phyloP scores from a whole-genome alignment of 2,797 vertebrate genomes.

The Poeciliopsis gracilis region DNA sequence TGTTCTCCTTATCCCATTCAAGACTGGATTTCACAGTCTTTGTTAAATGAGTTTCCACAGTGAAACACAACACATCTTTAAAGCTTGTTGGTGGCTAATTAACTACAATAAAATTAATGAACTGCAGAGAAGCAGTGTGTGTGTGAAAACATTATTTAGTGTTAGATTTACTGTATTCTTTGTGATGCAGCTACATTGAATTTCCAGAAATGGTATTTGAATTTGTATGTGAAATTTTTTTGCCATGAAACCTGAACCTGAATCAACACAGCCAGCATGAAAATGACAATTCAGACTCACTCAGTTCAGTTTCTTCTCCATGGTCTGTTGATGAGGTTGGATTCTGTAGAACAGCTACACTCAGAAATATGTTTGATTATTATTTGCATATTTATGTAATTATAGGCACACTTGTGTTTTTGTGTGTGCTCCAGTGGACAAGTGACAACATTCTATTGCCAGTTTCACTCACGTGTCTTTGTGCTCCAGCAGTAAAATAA shows the following conservation, averaged over 20 bases:
- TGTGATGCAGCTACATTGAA: neutral
- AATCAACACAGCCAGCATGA: neutral
- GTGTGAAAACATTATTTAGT: neutral
- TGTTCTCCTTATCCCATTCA: constrained; percentile 43
- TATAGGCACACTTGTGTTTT: too few species aligned
- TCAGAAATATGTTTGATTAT: too few species aligned
- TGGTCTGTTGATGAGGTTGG: too few species aligned
- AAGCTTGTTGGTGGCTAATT: constrained; percentile 40
- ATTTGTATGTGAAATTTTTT: neutral
- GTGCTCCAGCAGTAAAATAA: neutral
- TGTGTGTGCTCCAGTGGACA: too few species aligned
- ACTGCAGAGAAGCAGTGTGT: neutral
- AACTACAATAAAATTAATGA: constrained; percentile 10
- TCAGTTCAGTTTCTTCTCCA: neutral
- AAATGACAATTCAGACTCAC: neutral
- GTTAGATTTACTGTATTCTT: neutral
- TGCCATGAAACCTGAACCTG: neutral
- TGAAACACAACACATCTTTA: constrained; percentile 9
- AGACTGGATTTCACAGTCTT: constrained; percentile 27
- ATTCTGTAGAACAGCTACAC: too few species aligned
- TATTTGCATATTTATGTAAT: too few species aligned
- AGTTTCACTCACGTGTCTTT: too few species aligned
- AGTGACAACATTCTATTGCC: too few species aligned
- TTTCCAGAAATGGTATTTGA: neutral
- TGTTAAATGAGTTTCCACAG: constrained; percentile 39